A percentile compares a stretch with the other conserved stretches of the same genome.
These are phyloP conservation scores for Nicator chloris DNA, from an alignment of 2,113 vertebrate species.

Conservation along the genomic window DNA sequence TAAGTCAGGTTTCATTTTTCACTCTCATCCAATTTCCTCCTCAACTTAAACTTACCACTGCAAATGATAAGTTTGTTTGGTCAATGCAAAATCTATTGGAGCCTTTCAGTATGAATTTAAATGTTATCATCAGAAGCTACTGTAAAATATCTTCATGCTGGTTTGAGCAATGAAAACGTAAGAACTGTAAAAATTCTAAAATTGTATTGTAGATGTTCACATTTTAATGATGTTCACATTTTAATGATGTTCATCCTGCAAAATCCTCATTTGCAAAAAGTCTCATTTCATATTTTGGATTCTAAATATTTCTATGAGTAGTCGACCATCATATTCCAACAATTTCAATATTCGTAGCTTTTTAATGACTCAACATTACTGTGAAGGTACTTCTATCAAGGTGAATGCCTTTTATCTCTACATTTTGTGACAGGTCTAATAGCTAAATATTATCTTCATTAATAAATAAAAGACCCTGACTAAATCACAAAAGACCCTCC, in stretches of 20 bases:
- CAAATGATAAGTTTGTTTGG: neutral
- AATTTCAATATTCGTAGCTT: neutral
- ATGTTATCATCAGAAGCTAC: neutral
- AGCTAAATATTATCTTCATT: neutral
- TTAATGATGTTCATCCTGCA: neutral
- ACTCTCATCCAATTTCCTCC: neutral
- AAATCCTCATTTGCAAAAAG: too few relatives aligned
- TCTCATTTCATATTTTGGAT: neutral
- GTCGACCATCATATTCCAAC: neutral
- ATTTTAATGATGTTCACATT: neutral
- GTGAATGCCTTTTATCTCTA: neutral
- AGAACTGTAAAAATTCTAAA: neutral
- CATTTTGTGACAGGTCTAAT: neutral
- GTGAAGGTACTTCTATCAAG: neutral
- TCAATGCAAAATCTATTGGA: neutral
- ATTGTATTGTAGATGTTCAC: neutral
- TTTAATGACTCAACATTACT: neutral
- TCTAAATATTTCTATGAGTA: neutral
- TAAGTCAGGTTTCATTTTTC: slow-evolving; percentile 12
- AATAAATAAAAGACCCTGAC: neutral
- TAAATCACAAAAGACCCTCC: neutral
- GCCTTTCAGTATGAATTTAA: neutral
- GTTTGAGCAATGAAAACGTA: neutral
- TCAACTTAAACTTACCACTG: neutral
- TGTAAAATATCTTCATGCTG: neutral